Conservation (phyloP, 2,797 vertebrate genomes). For the Prionace glauca region DNA sequence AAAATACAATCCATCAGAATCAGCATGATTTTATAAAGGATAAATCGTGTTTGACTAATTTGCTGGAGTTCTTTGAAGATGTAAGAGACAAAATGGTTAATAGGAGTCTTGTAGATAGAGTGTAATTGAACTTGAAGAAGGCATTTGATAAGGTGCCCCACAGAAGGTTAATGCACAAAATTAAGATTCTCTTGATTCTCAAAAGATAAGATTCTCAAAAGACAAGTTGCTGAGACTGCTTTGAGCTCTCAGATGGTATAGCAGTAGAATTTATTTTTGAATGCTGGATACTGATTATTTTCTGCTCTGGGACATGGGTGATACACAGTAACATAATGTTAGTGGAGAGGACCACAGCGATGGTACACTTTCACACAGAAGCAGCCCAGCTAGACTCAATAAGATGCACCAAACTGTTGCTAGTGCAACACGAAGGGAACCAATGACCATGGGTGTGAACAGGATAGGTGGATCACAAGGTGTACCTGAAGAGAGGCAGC, state of each 20-base stretch:
- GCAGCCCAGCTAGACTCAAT: neutral
- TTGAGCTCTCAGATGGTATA: neutral
- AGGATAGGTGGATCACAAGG: neutral
- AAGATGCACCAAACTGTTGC: neutral
- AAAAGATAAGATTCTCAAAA: too few species aligned
- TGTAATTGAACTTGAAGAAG: too few species aligned
- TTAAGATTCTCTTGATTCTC: too few species aligned
- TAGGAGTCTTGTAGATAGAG: too few species aligned
- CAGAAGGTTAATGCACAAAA: too few species aligned
- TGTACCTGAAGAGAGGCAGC: neutral
- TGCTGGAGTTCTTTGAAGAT: too few species aligned
- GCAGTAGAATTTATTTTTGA: neutral
- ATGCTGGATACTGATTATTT: neutral
- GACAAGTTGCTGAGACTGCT: neutral
- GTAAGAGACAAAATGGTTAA: too few species aligned
- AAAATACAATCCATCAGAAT: too few species aligned
- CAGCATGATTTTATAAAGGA: too few species aligned
- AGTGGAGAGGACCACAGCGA: neutral
- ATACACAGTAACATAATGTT: neutral
- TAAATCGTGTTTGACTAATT: too few species aligned
- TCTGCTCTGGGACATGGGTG: neutral
- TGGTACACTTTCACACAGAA: neutral
- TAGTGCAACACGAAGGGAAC: neutral
- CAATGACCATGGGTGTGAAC: neutral
- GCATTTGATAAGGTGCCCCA: too few species aligned